Conservation (phyloP, 1,140 invertebrate species). For the Phymastichus coffea region DNA sequence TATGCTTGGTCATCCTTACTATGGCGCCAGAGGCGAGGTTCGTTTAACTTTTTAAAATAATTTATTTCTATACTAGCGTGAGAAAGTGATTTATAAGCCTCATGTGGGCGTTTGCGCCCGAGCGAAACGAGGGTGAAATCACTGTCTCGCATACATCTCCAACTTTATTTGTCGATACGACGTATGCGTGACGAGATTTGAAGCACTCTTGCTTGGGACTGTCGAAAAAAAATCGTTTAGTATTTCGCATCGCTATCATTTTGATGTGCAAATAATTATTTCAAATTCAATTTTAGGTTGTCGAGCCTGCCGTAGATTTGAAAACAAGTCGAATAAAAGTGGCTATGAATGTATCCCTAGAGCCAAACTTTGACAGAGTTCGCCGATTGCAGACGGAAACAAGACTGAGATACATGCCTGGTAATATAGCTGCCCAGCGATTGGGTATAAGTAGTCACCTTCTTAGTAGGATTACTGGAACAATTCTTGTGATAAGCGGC, state of each 20-base stretch:
- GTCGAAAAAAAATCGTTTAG: too few species aligned
- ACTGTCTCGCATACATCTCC: too few species aligned
- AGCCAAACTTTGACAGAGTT: conserved; percentile 54
- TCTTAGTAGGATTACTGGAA: conserved; percentile 81
- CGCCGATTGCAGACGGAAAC: conserved; percentile 31
- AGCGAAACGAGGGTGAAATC: too few species aligned
- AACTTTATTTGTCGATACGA: too few species aligned
- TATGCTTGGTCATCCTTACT: conserved; percentile 76
- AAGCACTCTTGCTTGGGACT: too few species aligned
- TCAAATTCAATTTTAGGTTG: conserved; percentile 39
- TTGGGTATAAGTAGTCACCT: conserved; percentile 68
- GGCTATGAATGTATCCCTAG: conserved; percentile 50
- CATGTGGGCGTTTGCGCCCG: too few species aligned
- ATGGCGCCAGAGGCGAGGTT: conserved; percentile 76
- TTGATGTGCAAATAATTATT: conserved; percentile 8
- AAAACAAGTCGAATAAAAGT: conserved; percentile 61
- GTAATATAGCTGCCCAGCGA: conserved; percentile 51
- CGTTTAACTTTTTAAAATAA: neutral
- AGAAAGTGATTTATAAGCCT: too few species aligned
- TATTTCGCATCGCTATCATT: too few species aligned
- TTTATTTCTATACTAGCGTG: too few species aligned
- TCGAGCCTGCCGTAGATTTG: conserved; percentile 45
- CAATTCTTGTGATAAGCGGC: conserved; percentile 65
- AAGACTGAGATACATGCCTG: conserved; percentile 42
- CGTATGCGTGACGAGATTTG: too few species aligned